These are phyloP conservation scores for Junonia oenone DNA, from an alignment of 2,888 invertebrate species.

Conservation along the genomic window DNA sequence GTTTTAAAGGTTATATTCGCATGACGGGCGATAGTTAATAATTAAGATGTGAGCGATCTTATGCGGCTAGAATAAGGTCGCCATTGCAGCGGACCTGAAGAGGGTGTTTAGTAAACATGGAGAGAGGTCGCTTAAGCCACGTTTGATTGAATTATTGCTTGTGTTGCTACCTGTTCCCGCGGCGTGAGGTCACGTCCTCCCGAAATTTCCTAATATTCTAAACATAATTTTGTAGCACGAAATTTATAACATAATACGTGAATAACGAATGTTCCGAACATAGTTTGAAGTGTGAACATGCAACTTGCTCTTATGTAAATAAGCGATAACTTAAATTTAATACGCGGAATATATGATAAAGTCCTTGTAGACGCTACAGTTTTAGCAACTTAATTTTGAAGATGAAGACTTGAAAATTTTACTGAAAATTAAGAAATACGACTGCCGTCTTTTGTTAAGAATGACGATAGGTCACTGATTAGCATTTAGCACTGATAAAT, in stretches of 20 bases:
- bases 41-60: conserved; percentile 26
- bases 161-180: conserved; percentile 51
- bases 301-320: not conserved
- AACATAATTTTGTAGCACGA: conserved; percentile 29
- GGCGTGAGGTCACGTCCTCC: conserved; percentile 50
- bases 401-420: too few relatives aligned
- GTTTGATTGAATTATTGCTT: conserved; percentile 75
- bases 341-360: too few relatives aligned
- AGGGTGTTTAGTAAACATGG: conserved; percentile 64
- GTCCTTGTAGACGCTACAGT: too few relatives aligned
- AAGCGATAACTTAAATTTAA: too few relatives aligned
- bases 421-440: too few relatives aligned
- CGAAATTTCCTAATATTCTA: conserved; percentile 42
- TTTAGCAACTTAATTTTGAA: too few relatives aligned
- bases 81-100: conserved; percentile 48
- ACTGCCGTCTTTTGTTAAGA: too few relatives aligned
- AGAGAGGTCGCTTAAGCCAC: conserved; percentile 58
- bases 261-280: conserved; percentile 17
- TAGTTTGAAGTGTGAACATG: not conserved
- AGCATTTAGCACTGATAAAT: too few relatives aligned
- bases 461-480: too few relatives aligned
- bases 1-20: conserved; percentile 24
- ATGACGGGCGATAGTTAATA: conserved; percentile 14
- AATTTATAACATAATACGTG: conserved; percentile 30
- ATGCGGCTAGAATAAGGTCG: conserved; percentile 40